Evolutionary conservation across 2,113 vertebrate genomes (phyloP).

Genomic region (Megaceryle torquata): DNA sequence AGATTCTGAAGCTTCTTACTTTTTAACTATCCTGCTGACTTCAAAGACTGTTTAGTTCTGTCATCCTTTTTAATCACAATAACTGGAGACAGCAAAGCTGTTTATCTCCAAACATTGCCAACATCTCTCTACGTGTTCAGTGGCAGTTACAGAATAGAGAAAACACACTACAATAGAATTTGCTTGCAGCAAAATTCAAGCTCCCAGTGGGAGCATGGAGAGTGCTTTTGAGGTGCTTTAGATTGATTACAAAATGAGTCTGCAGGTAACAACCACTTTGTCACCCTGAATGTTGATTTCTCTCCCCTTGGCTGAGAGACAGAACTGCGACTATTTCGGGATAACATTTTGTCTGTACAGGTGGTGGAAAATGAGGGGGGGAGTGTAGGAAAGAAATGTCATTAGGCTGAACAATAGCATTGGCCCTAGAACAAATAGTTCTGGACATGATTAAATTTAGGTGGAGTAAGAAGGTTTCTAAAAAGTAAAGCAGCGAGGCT

Average conservation of each 20-base stretch:
- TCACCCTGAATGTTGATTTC: neutral
- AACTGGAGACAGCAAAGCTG: slow-evolving; percentile 1
- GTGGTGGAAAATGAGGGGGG: neutral
- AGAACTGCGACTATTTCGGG: neutral
- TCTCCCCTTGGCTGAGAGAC: neutral
- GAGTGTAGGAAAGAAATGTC: neutral
- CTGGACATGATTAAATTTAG: neutral
- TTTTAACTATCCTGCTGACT: neutral
- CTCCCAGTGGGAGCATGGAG: neutral
- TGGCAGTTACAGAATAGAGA: slow-evolving; percentile 3
- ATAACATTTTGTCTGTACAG: neutral
- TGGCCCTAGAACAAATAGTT: neutral
- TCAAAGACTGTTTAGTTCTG: slow-evolving; percentile 22
- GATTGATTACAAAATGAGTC: neutral
- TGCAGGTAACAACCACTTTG: neutral
- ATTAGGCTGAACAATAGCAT: neutral
- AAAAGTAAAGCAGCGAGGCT: neutral
- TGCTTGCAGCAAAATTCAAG: neutral
- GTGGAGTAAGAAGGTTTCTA: neutral
- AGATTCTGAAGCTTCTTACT: neutral
- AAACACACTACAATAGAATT: neutral
- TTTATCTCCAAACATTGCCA: slow-evolving; percentile 27
- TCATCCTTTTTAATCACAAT: slow-evolving; percentile 29
- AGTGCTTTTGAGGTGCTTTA: neutral
- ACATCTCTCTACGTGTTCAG: neutral